Evolutionary conservation across 2,113 vertebrate species (phyloP).

Genomic region (Sinocyclocheilus grahami): DNA sequence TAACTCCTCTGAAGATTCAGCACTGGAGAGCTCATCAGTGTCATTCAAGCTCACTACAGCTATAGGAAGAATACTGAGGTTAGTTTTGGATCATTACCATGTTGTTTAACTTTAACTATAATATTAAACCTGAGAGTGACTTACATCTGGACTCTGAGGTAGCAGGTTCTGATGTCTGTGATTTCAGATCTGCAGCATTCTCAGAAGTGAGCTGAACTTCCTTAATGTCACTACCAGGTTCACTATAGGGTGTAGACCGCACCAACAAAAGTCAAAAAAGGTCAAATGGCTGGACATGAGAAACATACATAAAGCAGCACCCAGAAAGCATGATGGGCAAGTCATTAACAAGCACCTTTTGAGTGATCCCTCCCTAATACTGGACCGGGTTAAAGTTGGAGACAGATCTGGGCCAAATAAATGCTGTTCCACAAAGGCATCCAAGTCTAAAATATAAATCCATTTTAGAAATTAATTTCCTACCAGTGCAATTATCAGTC

Average conservation of each 20-base stretch:
- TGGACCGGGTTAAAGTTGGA: constrained; percentile 63
- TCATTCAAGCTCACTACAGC: constrained; percentile 78
- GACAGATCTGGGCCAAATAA: constrained; percentile 69
- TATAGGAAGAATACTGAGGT: constrained; percentile 53
- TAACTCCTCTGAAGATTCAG: constrained; percentile 66
- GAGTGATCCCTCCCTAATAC: constrained; percentile 61
- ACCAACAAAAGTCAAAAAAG: background rate
- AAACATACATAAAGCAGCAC: background rate
- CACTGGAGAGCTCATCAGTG: constrained; percentile 74
- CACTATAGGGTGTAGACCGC: constrained; percentile 57
- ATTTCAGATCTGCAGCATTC: constrained; percentile 38
- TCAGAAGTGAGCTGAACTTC: constrained; percentile 45
- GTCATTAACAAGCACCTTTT: constrained; percentile 60
- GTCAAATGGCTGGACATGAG: background rate
- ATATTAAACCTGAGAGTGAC: constrained; percentile 21
- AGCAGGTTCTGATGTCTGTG: constrained; percentile 67
- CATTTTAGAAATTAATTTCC: background rate
- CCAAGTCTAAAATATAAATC: constrained; percentile 65
- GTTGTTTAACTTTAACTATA: background rate
- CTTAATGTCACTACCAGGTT: constrained; percentile 46
- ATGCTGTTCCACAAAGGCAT: constrained; percentile 73
- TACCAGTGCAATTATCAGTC: background rate
- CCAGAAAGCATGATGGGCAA: background rate
- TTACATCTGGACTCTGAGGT: constrained; percentile 76
- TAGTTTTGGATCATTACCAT: background rate